These are phyloP conservation scores for Caenorhabditis parvicauda DNA, from an alignment of 2,888 invertebrate species.

Conservation along the genomic window DNA sequence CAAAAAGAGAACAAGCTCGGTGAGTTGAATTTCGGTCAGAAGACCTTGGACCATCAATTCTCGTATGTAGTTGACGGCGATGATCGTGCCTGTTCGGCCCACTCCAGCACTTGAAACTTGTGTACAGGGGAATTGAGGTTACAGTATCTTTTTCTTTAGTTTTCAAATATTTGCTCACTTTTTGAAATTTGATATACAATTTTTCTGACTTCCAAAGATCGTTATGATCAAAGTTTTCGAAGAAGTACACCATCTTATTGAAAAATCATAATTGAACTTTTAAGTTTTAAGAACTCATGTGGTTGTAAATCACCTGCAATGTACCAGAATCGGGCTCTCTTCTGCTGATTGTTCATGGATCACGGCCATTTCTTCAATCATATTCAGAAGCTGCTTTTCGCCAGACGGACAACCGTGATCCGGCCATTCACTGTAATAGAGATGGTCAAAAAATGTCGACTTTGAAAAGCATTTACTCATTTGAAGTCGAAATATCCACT, in stretches of 20 bases:
- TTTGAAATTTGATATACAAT: too few relatives aligned
- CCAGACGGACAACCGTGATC: constrained; percentile 55
- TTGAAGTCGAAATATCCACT: not conserved
- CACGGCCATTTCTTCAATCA: constrained; percentile 50
- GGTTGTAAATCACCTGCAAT: constrained; percentile 42
- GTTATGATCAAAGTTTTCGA: not conserved
- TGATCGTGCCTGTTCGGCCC: constrained; percentile 58
- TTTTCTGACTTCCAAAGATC: too few relatives aligned
- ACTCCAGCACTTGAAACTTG: constrained; percentile 47
- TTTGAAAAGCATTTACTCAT: not conserved
- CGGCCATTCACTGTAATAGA: constrained; percentile 55
- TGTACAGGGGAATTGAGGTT: not conserved
- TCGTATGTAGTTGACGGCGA: constrained; percentile 47
- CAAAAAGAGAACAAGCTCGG: constrained; percentile 40
- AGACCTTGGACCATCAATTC: constrained; percentile 35
- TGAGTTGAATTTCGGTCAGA: constrained; percentile 35
- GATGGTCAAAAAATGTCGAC: too few relatives aligned
- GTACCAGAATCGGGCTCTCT: constrained; percentile 45
- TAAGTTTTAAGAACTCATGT: not conserved
- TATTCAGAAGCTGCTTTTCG: constrained; percentile 45
- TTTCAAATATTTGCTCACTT: too few relatives aligned
- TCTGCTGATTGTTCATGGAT: constrained; percentile 13
- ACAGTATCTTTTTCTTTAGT: too few relatives aligned
- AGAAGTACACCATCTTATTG: not conserved
- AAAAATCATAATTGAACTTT: too few relatives aligned